Evolutionary conservation across 2,797 vertebrate genomes (phyloP).

Genomic region (Paramormyrops hopkinsi): DNA sequence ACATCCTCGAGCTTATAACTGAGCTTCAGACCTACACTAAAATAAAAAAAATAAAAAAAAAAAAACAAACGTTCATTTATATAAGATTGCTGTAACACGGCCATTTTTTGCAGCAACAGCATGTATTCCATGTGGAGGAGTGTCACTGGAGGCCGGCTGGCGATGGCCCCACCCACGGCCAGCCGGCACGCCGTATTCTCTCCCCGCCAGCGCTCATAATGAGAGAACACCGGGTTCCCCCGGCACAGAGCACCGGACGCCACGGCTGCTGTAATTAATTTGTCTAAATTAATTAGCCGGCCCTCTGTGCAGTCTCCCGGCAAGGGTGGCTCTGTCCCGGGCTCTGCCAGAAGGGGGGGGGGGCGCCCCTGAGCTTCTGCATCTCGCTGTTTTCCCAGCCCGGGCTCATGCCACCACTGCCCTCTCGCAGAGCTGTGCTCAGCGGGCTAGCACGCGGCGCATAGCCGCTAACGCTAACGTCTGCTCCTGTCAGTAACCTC

Average conservation of each 20-base stretch:
- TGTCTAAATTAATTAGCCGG: constrained; percentile 64
- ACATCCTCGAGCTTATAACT: not conserved
- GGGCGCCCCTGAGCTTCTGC: not conserved
- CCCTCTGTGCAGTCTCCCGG: constrained; percentile 44
- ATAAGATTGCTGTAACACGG: not conserved
- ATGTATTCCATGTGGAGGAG: not conserved
- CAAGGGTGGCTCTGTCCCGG: not conserved
- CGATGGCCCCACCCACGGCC: not conserved
- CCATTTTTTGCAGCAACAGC: not conserved
- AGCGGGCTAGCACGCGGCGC: not conserved
- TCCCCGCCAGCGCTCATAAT: constrained; percentile 52
- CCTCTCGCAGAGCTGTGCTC: not conserved
- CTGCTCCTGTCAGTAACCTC: not conserved
- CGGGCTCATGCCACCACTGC: not conserved
- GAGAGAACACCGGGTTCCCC: constrained; percentile 61
- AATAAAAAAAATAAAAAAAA: not conserved
- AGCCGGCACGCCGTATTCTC: not conserved
- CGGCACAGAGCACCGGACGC: constrained; percentile 34
- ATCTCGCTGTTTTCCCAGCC: not conserved
- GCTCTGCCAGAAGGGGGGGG: not conserved
- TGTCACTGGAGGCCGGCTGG: not conserved
- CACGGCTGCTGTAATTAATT: constrained; percentile 51
- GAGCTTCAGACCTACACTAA: not conserved
- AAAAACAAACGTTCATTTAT: not conserved
- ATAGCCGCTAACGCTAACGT: not conserved